A percentile compares a stretch with the other conserved stretches of the same genome.
Evolutionary conservation across 1,140 invertebrate genomes (phyloP).

Genomic region (Ceratina calcarata): DNA sequence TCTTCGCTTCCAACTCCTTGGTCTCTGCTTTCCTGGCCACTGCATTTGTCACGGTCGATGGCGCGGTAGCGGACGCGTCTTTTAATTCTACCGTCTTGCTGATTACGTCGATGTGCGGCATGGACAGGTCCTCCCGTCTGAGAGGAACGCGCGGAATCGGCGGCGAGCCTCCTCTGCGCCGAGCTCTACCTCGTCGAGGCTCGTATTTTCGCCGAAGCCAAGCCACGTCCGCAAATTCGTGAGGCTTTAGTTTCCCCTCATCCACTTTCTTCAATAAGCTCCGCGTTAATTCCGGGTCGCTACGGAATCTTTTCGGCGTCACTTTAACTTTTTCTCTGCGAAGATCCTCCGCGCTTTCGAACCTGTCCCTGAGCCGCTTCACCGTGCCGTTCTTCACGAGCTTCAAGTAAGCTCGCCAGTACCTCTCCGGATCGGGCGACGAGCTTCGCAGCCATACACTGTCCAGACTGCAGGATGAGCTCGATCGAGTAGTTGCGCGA

Average conservation of each 20-base stretch:
- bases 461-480: constrained; percentile 83
- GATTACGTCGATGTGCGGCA: constrained; percentile 94
- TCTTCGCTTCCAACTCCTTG: constrained; percentile 75
- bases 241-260: constrained; percentile 77
- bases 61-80: constrained; percentile 73
- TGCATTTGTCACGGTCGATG: constrained; percentile 63
- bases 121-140: constrained; percentile 86
- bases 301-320: constrained; percentile 84
- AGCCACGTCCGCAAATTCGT: constrained; percentile 83
- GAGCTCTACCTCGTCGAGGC: constrained; percentile 77
- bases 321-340: constrained; percentile 63
- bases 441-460: constrained; percentile 84
- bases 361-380: constrained; percentile 85
- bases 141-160: constrained; percentile 84
- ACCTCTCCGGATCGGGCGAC: constrained; percentile 86
- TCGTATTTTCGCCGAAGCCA: constrained; percentile 84
- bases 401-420: constrained; percentile 86
- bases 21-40: constrained; percentile 69
- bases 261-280: constrained; percentile 80
- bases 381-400: constrained; percentile 89
- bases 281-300: constrained; percentile 88
- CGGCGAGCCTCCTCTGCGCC: constrained; percentile 81
- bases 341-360: constrained; percentile 84
- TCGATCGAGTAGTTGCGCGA: constrained; percentile 67
- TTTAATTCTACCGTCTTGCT: constrained; percentile 89